These are phyloP conservation scores for Selene dorsalis DNA, from an alignment of 2,797 vertebrate species.

Conservation along the genomic window DNA sequence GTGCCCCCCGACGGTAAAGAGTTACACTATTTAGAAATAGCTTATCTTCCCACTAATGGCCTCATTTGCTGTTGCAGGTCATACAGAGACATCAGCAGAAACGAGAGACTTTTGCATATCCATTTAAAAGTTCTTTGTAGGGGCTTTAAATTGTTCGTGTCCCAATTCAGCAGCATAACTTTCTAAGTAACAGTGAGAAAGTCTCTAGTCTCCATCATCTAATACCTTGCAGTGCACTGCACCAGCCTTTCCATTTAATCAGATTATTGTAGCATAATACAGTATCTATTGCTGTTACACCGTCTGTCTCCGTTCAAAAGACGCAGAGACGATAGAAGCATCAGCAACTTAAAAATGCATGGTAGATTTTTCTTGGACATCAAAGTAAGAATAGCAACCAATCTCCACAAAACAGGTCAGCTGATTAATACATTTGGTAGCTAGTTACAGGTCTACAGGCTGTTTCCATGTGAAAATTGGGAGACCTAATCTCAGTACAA, in stretches of 20 bases:
- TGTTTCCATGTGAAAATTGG: constrained; percentile 8
- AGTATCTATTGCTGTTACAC: constrained; percentile 11
- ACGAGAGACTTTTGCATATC: no score
- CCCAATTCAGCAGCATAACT: constrained; percentile 24
- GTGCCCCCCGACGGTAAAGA: no score
- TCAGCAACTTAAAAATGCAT: not conserved
- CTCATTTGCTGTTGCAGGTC: no score
- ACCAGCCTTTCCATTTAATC: constrained; percentile 31
- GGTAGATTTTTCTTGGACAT: not conserved
- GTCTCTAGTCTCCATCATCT: constrained; percentile 23
- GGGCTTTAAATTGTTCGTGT: constrained; percentile 23
- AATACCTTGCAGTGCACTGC: constrained; percentile 24
- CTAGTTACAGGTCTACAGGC: not conserved
- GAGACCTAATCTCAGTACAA: constrained; percentile 9
- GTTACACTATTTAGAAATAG: no score
- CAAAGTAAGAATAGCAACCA: not conserved
- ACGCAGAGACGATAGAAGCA: not conserved
- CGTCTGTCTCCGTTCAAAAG: not conserved
- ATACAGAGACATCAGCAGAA: no score
- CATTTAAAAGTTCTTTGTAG: no score
- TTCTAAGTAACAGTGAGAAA: constrained; percentile 26
- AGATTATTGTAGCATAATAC: constrained; percentile 21
- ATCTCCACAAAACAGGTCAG: not conserved
- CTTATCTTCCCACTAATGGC: no score
- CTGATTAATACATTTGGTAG: constrained; percentile 1